Base-by-base conservation (phyloP, 1,140 invertebrate species). In the Hirudo medicinalis region DNA sequence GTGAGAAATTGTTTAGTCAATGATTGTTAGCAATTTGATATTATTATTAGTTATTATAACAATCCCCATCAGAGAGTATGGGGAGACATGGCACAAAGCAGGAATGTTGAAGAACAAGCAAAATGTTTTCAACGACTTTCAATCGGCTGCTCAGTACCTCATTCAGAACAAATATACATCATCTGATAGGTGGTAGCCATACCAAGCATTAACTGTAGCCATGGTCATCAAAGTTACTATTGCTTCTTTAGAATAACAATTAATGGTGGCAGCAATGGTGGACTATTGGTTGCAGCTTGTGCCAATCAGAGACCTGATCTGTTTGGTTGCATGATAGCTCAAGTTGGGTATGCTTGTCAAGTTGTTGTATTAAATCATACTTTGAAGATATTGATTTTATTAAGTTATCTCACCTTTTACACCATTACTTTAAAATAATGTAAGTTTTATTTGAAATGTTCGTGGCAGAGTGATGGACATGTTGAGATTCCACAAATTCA, bases 51-150 rank as follows among this genome's bases (percentile, higher is more conserved):
- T 49, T 49, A 15, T 49, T 8, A 17, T 49, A 5, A 49, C 43
- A 49, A 66, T n/a, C n/a, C 32, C 19, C 57, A 63, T 69, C 79
- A 90, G 93, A 0, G 95, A 99, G 83, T 99, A 98, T 82, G 96
- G 96, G 55, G 91, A 96, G 81, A 88, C 87, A 71, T 99, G 96
- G 96, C 94, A 99, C 81, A 91, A 97, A 81, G 89, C 83, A 20
- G 96, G 95, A 17, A 87, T 90, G 29, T 85, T 94, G 66, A 85
- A 88, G 0, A 95, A 97, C 75, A 99, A 98, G 80, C 95, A 98
- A 84, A 99, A 98, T 83, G 89, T 89, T 54, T 98, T 98, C 82
- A 89, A 97, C 83, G 96, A 99, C 84, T 97, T 99, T 82, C 90
- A 92, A 79, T 84, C 86, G 73, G 94, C 94, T 22, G 94, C 91